Base-by-base conservation (phyloP, 1,140 invertebrate genomes). In the Glomeris maerens region DNA sequence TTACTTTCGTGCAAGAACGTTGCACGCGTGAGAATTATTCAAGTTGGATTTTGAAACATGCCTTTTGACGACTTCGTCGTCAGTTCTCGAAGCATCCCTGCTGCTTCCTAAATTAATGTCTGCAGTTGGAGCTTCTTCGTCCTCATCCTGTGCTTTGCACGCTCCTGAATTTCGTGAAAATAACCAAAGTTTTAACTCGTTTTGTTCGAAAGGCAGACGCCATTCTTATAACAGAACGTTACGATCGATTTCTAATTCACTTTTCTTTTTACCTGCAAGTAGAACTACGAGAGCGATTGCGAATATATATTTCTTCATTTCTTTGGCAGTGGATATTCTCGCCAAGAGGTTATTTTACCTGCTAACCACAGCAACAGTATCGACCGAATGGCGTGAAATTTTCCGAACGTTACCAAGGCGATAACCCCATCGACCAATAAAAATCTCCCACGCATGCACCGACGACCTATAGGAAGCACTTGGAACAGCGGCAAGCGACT, bases 31-130 rank as follows among this genome's bases (percentile, higher is more conserved):
- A 38, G 10, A 31, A 2, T 44, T 41, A 3, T 17, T 3, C 2
- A 27, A 51, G 44, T 44, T 36, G 42, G 39, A 39, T 29, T 52
- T 49, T 52, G 13, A 31, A 44, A 26, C 51, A 64, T 69, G 86
- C 84, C 83, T 71, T 55, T 66, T 55, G 27, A 70, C 65, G 28
- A 60, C 64, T 60, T 71, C 68, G 63, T 72, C 72, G 56, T 74
- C 72, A 14, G 87, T 91, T 69, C 81, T 74, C 13, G 83, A 88
- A 50, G 74, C 86, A 66, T 90, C 85, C 57, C 79, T 74, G 52
- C 78, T 83, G 26, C 80, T 75, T 2, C 84, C 84, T 40, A 90
- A 65, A 67, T 90, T 80, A 31, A 73, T 59, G 38, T 88, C 82
- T 22, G 89, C 77, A 25, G 49, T 53, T 0, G 36, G 53, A 17